Base-by-base conservation (phyloP, 2,113 vertebrate genomes). In the Cryptotis parvus region DNA sequence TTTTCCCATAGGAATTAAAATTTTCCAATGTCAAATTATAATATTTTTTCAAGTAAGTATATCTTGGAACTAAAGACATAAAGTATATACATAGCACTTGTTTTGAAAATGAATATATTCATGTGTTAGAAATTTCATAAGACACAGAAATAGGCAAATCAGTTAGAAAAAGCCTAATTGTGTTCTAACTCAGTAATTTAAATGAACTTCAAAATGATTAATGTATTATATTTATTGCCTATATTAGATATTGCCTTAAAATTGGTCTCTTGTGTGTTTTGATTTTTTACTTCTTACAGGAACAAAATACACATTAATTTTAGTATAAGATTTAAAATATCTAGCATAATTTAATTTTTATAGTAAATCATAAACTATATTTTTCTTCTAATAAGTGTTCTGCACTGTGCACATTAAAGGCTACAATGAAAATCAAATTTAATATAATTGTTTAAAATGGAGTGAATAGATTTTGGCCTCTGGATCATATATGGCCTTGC, bases 381-480 rank as follows among this genome's bases (percentile, higher is more conserved):
- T 26, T 41, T 22, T 55, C 58, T 89, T 72, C 49, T 76, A 3
- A 2, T 73, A 72, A 80, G 5, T 6, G 0, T 45, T 55, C 31
- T 69, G 3, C 29, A 16, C 1, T 58, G 15, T 65, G 6, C 79
- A 22, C 7, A 49, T 86, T 3, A 70, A 86, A 86, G n/a, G 14
- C 45, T 76, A 76, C 11, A 55, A 79, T 86, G 29, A 20, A 86
- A 78, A 75, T 75, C 85, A 93, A 91, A 83, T 84, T 35, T 9
- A n/a, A 9, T 41, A 70, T 14, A 4, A 1, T 84, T 29, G 26
- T 70, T 84, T 94, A 76, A 10, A 70, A 73, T 0, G 66, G n/a
- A 4, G 9, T 31, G 22, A 55, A 15, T n/a, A 73, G 83, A 45
- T 22, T 26, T 3, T 52, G 43, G 18, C 6, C 43, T 6, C 1